Percentiles rank a stretch among this genome's conserved stretches.
Conservation (phyloP, 1,140 invertebrate species). For the Ips nitidus region DNA sequence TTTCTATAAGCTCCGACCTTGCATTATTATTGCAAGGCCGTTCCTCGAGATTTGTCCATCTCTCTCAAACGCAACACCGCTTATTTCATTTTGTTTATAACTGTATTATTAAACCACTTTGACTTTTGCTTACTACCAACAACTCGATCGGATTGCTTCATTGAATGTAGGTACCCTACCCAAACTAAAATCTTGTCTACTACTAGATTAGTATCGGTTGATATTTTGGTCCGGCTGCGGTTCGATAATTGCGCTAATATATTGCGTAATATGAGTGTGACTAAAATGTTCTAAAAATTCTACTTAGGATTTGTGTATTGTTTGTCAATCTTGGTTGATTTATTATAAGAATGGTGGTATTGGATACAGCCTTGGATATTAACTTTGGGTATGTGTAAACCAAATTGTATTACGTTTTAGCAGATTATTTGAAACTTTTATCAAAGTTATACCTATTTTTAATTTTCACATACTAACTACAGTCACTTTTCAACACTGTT, state of each 20-base stretch:
- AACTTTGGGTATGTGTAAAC: background rate
- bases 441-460: too few relatives aligned
- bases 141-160: slow-evolving; percentile 8
- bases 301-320: too few relatives aligned
- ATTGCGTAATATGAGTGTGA: too few relatives aligned
- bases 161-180: background rate
- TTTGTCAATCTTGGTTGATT: too few relatives aligned
- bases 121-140: slow-evolving; percentile 23
- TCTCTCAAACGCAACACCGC: slow-evolving; percentile 12
- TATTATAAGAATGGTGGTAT: background rate
- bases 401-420: too few relatives aligned
- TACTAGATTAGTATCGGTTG: slow-evolving; percentile 29
- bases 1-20: slow-evolving; percentile 37
- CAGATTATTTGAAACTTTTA: too few relatives aligned
- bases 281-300: too few relatives aligned
- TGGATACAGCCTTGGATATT: slow-evolving; percentile 2
- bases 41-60: slow-evolving; percentile 35
- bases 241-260: too few relatives aligned
- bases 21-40: slow-evolving; percentile 42
- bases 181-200: slow-evolving; percentile 5
- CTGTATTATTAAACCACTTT: slow-evolving; percentile 27
- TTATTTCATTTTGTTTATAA: slow-evolving; percentile 38
- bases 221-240: slow-evolving; percentile 16
- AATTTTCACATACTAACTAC: too few relatives aligned
- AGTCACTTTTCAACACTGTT: too few relatives aligned